Conservation (phyloP, 1,140 invertebrate species). For the Brachionus paranguensis region DNA sequence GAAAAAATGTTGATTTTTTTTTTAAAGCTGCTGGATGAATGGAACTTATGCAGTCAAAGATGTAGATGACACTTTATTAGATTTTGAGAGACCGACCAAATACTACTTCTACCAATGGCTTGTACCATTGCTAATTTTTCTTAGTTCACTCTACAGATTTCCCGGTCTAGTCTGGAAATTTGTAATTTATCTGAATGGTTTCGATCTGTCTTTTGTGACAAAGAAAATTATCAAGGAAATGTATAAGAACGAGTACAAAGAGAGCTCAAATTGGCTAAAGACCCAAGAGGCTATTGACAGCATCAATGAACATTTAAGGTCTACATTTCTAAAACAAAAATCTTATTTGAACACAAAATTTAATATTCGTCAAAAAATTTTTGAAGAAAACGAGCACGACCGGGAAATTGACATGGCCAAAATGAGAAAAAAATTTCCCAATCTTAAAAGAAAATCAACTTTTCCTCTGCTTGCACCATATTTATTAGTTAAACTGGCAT, state of each 20-base stretch:
- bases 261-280: slow-evolving; percentile 12
- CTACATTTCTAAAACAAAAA: slow-evolving; percentile 15
- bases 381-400: background rate
- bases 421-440: slow-evolving; percentile 1
- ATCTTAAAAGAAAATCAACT: background rate
- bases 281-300: background rate
- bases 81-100: background rate
- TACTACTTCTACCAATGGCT: slow-evolving; percentile 53
- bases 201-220: background rate
- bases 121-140: slow-evolving; percentile 51
- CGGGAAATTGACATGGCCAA: background rate
- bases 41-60: slow-evolving; percentile 1
- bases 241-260: slow-evolving; percentile 5
- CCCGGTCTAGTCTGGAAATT: slow-evolving; percentile 48
- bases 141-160: slow-evolving; percentile 49
- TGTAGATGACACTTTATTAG: background rate
- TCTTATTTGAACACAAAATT: background rate
- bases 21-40: slow-evolving; percentile 24
- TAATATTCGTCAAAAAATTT: background rate
- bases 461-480: slow-evolving; percentile 20
- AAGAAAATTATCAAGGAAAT: background rate
- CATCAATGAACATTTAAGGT: slow-evolving; percentile 11
- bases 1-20: background rate
- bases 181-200: slow-evolving; percentile 11
- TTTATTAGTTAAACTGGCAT: slow-evolving; percentile 1